Conservation (phyloP, 2,113 vertebrate species). For the Rhombomys opimus region DNA sequence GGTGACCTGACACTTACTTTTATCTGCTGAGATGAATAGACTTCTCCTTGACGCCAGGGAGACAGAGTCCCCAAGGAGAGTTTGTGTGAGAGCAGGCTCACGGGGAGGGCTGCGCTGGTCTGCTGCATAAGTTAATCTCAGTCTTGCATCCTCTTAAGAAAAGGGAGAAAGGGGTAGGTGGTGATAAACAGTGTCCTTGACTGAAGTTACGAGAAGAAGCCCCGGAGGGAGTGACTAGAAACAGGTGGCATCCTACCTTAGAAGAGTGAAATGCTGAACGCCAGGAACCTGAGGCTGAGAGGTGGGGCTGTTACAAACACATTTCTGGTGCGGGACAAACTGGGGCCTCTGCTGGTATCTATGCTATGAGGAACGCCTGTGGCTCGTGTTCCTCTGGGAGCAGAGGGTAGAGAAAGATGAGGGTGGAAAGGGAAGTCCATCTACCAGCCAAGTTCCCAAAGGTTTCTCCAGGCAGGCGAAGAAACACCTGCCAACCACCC, state of each 20-base stretch:
- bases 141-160: background rate
- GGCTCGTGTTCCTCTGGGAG: background rate
- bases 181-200: background rate
- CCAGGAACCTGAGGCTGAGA: background rate
- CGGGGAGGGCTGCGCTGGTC: background rate
- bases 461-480: background rate
- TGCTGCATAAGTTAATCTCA: background rate
- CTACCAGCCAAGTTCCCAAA: background rate
- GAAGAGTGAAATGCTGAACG: background rate
- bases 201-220: background rate
- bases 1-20: constrained; percentile 28
- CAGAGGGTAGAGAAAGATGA: background rate
- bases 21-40: constrained; percentile 16
- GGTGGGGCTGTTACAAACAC: background rate
- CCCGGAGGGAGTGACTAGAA: background rate
- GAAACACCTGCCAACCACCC: background rate
- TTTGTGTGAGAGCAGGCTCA: background rate
- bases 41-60: background rate
- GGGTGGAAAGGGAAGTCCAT: background rate
- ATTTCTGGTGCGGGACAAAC: background rate
- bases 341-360: background rate
- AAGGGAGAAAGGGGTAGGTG: background rate
- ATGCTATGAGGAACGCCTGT: background rate
- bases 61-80: background rate
- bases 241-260: background rate